Evolutionary conservation across 2,888 invertebrate genomes (phyloP), one percentile per base, ranked within the genome.

Genomic region (Polylopha cassiicola): DNA sequence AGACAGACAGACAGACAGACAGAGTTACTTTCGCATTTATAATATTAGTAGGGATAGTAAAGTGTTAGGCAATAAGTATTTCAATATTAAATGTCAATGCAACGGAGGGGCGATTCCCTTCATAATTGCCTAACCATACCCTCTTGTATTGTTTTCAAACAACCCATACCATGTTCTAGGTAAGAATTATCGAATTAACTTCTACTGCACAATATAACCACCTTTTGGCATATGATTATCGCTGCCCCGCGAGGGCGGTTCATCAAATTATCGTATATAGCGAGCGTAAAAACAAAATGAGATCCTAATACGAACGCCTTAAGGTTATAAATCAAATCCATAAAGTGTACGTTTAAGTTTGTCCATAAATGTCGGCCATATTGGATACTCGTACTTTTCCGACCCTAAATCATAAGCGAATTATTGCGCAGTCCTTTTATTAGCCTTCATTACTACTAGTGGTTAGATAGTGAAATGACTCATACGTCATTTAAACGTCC

Each of bases 361-460:
- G 51, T 52, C 39, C 49, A 57, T 60, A 57, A 59, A 55, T 44
- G 58, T 58, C 47, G 24, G 59, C 51, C 56, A 62, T 60, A 36
- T 56, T 58, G 54, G 58, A 54, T 60, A 58, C 48, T 58, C 45
- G 39, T 52, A 49, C 53, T 65, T 67, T 62, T 53, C 58, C 64
- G 58, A 58, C 59, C 57, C 61, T 65, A 65, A 65, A 67, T 66
- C 66, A 66, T 60, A 44, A 32, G 53, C 46, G 61, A 58, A 64
- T 62, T 59, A 60, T 60, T 59, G 60, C 59, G 46, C 48, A 46
- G 56, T 54, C 52, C 57, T 60, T 65, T 65, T 65, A 66, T 67
- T 63, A 59, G 44, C 44, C 44, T 52, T 44, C 38, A 55, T 58
- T 58, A 61, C 53, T 52, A 50, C 24, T 30, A 52, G 63, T 61